Base-by-base conservation (phyloP, 2,888 invertebrate genomes). In the Macrophya annulata region DNA sequence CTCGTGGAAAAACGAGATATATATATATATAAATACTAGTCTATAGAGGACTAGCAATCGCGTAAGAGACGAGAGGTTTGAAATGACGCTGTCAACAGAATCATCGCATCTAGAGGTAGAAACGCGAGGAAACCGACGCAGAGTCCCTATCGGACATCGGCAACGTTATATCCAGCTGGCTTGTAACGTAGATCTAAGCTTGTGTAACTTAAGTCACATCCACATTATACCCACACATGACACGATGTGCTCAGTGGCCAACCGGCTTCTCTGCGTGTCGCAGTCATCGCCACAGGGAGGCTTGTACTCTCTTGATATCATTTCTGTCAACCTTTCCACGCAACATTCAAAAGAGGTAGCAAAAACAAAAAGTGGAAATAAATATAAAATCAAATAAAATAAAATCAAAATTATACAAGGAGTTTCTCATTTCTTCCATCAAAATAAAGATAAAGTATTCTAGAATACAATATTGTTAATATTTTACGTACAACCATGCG, bases 121-220 rank as follows among this genome's bases (percentile, higher is more conserved):
- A 77, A 77, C 51, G 77, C 77, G 12, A 51, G 51, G 51, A 17
- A 77, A 83, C 62, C 79, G 83, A 77, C 77, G 43, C 59, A 65
- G 83, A 77, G 51, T 85, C 51, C 68, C 68, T 86, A 86, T 88
- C 86, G 84, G 85, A 84, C 87, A 86, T 86, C 86, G 81, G 81
- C 65, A 68, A 48, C 51, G 81, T 84, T 85, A 77, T 77, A 77
- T 21, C 72, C 55, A 48, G 25, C 77, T 77, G 31, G 25, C 17
- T 25, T 55, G 25, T 51, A 77, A 4, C 77, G 77, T 77, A 77
- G 40, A 48, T 77, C 21, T 55, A 37, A 77, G 77, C 77, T 76
- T 77, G 77, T 77, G 77, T 55, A 77, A 77, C 77, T 51, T 9
- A 17, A 51, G 55, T 55, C 48, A 48, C 77, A 77, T 55, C 25